A percentile compares a stretch with the other conserved stretches of the same genome.
These are phyloP conservation scores for Brachionus rotundiformis DNA, from an alignment of 1,140 invertebrate genomes.

Conservation along the genomic window DNA sequence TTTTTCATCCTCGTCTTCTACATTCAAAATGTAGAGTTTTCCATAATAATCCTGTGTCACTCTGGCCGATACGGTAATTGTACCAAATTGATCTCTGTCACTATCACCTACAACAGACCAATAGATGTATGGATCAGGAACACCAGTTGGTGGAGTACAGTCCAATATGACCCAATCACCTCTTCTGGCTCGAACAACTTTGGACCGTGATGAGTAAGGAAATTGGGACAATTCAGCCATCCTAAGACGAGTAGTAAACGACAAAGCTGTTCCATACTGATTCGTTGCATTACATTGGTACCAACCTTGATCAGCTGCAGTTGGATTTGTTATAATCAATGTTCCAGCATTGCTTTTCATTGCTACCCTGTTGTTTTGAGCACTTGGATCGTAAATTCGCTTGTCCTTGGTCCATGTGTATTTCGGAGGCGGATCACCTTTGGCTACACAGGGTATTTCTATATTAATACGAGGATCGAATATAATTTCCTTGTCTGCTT, in stretches of 20 bases:
- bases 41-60: constrained; percentile 51
- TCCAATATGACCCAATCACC: constrained; percentile 44
- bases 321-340: constrained; percentile 80
- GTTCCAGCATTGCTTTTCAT: constrained; percentile 69
- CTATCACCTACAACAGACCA: constrained; percentile 49
- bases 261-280: constrained; percentile 79
- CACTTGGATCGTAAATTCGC: constrained; percentile 50
- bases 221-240: constrained; percentile 46
- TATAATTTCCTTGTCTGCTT: constrained; percentile 49
- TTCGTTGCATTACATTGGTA: constrained; percentile 97
- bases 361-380: constrained; percentile 51
- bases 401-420: constrained; percentile 52
- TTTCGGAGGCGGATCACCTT: constrained; percentile 44
- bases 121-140: constrained; percentile 50
- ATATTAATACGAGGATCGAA: constrained; percentile 51
- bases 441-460: constrained; percentile 52
- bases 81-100: constrained; percentile 47
- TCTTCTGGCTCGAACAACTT: constrained; percentile 21
- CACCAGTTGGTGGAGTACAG: constrained; percentile 46
- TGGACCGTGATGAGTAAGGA: constrained; percentile 47
- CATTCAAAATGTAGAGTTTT: constrained; percentile 47
- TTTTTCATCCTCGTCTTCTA: constrained; percentile 52
- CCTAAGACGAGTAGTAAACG: neutral
- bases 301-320: constrained; percentile 84
- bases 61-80: neutral